These are phyloP conservation scores for Erpetoichthys calabaricus DNA, from an alignment of 2,797 vertebrate genomes.

Conservation along the genomic window DNA sequence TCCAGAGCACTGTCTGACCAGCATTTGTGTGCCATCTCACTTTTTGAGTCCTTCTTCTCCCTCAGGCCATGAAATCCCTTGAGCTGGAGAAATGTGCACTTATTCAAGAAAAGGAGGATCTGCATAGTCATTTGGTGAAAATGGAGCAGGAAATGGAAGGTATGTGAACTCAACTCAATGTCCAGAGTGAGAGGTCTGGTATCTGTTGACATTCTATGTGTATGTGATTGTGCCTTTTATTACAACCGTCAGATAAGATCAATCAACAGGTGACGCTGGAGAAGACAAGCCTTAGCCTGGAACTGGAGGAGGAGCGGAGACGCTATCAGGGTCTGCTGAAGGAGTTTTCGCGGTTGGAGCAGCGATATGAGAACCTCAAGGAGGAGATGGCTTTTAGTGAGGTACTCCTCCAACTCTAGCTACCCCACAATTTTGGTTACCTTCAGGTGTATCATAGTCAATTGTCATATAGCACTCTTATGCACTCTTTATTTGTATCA, in stretches of 20 bases:
- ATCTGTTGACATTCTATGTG: not conserved
- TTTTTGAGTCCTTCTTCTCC: not conserved
- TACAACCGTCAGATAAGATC: slow-evolving; percentile 26
- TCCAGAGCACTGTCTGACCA: too few relatives aligned
- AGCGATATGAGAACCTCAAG: slow-evolving; percentile 40
- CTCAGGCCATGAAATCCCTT: slow-evolving; percentile 32
- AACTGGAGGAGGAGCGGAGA: slow-evolving; percentile 56
- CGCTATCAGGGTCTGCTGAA: slow-evolving; percentile 59
- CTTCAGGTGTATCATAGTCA: too few relatives aligned
- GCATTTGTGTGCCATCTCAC: too few relatives aligned
- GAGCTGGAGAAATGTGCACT: slow-evolving; percentile 31
- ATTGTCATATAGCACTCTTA: too few relatives aligned
- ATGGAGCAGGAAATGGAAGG: slow-evolving; percentile 42
- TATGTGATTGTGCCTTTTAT: not conserved
- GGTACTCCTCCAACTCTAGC: slow-evolving; percentile 2
- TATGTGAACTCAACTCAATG: slow-evolving; percentile 8
- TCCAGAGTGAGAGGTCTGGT: too few relatives aligned
- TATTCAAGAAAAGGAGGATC: slow-evolving; percentile 34
- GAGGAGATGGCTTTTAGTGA: slow-evolving; percentile 10
- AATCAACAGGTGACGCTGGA: slow-evolving; percentile 25
- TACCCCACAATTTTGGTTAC: too few relatives aligned
- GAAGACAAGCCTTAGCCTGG: slow-evolving; percentile 30
- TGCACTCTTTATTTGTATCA: too few relatives aligned
- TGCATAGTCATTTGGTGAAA: slow-evolving; percentile 25
- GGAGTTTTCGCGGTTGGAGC: slow-evolving; percentile 58